Conservation (phyloP, 2,888 invertebrate genomes). For the Eupithecia abbreviata region DNA sequence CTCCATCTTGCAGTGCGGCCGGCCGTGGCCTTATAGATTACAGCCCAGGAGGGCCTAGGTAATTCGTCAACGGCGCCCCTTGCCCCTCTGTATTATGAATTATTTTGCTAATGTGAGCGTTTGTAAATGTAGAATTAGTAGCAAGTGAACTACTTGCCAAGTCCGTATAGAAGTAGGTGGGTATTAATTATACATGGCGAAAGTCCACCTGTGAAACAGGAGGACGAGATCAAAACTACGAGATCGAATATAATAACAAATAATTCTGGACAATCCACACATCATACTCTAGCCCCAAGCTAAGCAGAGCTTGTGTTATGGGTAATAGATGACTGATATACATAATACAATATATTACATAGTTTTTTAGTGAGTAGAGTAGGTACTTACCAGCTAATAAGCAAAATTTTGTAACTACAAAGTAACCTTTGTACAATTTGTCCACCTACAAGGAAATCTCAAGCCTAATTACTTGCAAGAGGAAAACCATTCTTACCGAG, state of each 20-base stretch:
- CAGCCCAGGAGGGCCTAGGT: too few relatives aligned
- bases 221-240: neutral
- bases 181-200: too few relatives aligned
- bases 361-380: too few relatives aligned
- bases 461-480: neutral
- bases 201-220: too few relatives aligned
- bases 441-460: conserved; percentile 4
- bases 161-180: neutral
- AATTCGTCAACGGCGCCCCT: too few relatives aligned
- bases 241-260: neutral
- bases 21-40: neutral
- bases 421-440: neutral
- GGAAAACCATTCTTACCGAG: neutral
- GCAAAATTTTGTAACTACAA: neutral
- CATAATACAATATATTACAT: too few relatives aligned
- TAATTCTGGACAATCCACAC: too few relatives aligned
- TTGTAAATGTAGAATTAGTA: neutral
- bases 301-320: too few relatives aligned
- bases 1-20: neutral
- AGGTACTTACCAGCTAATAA: neutral
- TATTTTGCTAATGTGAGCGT: too few relatives aligned
- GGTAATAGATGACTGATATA: too few relatives aligned
- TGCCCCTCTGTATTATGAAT: too few relatives aligned
- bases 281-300: too few relatives aligned
- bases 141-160: neutral